phyloP scores from a whole-genome alignment of 2,888 invertebrate genomes.

The Copidosoma aretas region DNA sequence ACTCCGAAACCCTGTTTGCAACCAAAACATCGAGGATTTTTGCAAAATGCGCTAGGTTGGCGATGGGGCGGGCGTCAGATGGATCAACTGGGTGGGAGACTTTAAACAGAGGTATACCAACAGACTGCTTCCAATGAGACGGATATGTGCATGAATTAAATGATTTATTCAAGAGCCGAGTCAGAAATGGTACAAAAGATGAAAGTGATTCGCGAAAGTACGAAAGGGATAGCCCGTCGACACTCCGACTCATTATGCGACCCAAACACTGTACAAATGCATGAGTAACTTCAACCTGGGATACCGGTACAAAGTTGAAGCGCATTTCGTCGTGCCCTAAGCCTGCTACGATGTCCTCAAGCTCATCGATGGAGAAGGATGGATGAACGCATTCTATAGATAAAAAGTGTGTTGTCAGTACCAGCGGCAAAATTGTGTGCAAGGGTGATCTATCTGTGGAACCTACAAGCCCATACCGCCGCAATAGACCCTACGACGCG shows the following conservation, averaged over 20 bases:
- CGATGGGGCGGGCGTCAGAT: background rate
- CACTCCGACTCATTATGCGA: background rate
- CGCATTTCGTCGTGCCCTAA: too few relatives aligned
- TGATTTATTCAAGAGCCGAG: background rate
- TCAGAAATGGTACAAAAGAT: background rate
- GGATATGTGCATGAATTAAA: background rate
- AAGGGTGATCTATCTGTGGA: too few relatives aligned
- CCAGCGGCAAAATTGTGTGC: too few relatives aligned
- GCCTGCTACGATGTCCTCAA: too few relatives aligned
- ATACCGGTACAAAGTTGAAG: too few relatives aligned
- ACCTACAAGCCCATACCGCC: too few relatives aligned
- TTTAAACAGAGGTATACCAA: background rate
- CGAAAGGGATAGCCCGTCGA: too few relatives aligned
- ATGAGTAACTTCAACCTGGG: background rate
- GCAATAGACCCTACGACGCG: too few relatives aligned
- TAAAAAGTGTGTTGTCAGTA: too few relatives aligned
- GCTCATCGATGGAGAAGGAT: too few relatives aligned
- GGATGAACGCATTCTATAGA: too few relatives aligned
- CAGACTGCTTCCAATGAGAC: background rate
- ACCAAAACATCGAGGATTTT: conserved; percentile 1
- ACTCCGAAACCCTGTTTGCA: background rate
- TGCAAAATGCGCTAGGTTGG: background rate
- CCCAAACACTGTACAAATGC: background rate
- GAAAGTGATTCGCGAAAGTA: background rate
- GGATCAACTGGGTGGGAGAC: background rate